A percentile compares a stretch with the other conserved stretches of the same genome.
phyloP scores from a whole-genome alignment of 2,113 vertebrate genomes.

The Chloebia gouldiae region DNA sequence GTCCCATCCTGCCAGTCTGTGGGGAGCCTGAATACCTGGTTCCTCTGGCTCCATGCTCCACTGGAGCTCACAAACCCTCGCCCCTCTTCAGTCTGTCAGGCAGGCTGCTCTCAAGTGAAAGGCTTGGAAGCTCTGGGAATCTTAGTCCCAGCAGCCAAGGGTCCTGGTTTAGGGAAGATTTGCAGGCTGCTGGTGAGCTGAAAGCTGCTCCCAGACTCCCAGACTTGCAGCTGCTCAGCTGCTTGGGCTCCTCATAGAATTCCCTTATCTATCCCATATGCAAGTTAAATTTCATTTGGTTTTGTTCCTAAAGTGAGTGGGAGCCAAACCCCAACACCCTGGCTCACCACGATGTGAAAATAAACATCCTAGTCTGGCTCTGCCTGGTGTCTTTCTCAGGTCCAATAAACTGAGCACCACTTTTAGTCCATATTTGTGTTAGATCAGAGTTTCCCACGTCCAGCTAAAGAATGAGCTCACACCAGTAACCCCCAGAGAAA shows the following conservation, averaged over 20 bases:
- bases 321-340: not conserved
- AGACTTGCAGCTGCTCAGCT: not conserved
- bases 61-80: not conserved
- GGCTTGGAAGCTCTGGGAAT: not conserved
- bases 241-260: not conserved
- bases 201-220: not conserved
- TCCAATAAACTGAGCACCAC: accelerated
- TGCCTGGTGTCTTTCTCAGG: not conserved
- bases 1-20: not conserved
- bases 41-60: not conserved
- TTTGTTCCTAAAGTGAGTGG: not conserved
- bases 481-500: not conserved
- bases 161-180: not conserved
- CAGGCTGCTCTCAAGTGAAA: not conserved
- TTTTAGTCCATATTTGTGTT: not conserved
- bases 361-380: not conserved
- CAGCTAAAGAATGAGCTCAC: not conserved
- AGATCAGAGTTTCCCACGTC: not conserved
- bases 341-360: not conserved
- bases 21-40: not conserved
- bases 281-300: not conserved
- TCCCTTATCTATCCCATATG: not conserved
- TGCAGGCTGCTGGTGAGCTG: not conserved
- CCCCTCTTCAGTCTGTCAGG: not conserved
- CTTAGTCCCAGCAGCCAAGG: not conserved